Percentiles rank a stretch among this genome's conserved stretches.
phyloP scores from a whole-genome alignment of 1,140 invertebrate genomes.

The Venustaconcha ellipsiformis region DNA sequence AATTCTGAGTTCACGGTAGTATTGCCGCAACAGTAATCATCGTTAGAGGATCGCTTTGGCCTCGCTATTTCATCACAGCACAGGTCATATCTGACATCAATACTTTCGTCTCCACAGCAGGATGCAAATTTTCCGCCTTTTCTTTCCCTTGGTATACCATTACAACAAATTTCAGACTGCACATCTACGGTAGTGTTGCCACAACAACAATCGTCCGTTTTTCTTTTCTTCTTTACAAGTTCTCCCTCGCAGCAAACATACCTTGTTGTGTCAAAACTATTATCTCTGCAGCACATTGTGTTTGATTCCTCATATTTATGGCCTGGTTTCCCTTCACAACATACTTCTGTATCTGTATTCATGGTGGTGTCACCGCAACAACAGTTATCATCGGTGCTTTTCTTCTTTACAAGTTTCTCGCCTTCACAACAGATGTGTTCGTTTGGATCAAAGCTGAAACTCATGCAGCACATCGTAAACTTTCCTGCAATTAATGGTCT shows the following conservation, averaged over 20 bases:
- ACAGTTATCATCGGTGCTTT: conserved; percentile 15
- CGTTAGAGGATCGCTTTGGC: conserved; percentile 13
- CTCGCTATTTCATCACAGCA: conserved; percentile 18
- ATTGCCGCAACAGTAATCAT: conserved; percentile 28
- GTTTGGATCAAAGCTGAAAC: conserved; percentile 22
- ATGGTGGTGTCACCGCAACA: conserved; percentile 28
- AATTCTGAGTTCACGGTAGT: conserved; percentile 16
- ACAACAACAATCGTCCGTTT: conserved; percentile 17
- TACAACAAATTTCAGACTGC: conserved; percentile 26
- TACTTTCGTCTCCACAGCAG: conserved; percentile 26
- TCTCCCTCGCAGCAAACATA: conserved; percentile 18
- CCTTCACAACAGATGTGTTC: conserved; percentile 17
- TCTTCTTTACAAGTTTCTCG: conserved; percentile 4
- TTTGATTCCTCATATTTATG: conserved; percentile 10
- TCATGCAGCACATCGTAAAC: conserved; percentile 28
- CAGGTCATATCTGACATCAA: conserved; percentile 13
- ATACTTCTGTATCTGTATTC: conserved; percentile 26
- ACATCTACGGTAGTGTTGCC: conserved; percentile 28
- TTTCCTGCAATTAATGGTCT: conserved; percentile 11
- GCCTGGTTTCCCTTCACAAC: conserved; percentile 10
- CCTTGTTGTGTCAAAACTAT: conserved; percentile 15
- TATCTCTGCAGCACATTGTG: conserved; percentile 21
- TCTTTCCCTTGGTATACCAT: conserved; percentile 20
- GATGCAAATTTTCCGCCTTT: conserved; percentile 22
- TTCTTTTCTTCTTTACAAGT: conserved; percentile 14